Evolutionary conservation across 2,113 vertebrate species (phyloP).

Genomic region (Etheostoma cragini): DNA sequence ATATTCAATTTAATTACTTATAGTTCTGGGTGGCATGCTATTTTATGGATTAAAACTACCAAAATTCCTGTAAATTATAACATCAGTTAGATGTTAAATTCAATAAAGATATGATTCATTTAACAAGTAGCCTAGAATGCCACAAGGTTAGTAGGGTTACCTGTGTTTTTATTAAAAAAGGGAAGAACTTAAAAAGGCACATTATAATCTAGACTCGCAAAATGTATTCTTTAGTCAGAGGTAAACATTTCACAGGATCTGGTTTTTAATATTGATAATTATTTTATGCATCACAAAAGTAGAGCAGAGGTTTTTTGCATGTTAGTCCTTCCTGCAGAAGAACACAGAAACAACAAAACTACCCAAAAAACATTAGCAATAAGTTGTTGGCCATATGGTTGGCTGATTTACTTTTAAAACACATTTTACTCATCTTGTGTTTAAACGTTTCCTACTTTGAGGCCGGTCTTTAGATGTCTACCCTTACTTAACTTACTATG

Average conservation of each 20-base stretch:
- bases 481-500: too few species aligned
- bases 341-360: neutral
- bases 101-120: neutral
- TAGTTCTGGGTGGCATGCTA: too few species aligned
- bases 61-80: neutral
- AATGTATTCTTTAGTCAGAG: neutral
- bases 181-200: neutral
- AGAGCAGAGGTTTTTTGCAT: neutral
- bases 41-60: neutral
- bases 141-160: too few species aligned
- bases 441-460: neutral
- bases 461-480: neutral
- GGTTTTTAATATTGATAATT: neutral
- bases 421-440: neutral
- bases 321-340: neutral
- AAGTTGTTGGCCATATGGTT: neutral
- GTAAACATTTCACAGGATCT: neutral
- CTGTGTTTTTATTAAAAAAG: neutral
- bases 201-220: neutral
- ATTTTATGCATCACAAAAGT: neutral
- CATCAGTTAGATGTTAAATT: neutral
- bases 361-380: neutral
- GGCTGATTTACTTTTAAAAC: neutral
- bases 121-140: neutral
- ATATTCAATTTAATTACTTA: neutral